Percentiles rank a stretch among this genome's conserved stretches.
Evolutionary conservation across 2,797 vertebrate genomes (phyloP).

Genomic region (Schizopygopsis pylzovi): DNA sequence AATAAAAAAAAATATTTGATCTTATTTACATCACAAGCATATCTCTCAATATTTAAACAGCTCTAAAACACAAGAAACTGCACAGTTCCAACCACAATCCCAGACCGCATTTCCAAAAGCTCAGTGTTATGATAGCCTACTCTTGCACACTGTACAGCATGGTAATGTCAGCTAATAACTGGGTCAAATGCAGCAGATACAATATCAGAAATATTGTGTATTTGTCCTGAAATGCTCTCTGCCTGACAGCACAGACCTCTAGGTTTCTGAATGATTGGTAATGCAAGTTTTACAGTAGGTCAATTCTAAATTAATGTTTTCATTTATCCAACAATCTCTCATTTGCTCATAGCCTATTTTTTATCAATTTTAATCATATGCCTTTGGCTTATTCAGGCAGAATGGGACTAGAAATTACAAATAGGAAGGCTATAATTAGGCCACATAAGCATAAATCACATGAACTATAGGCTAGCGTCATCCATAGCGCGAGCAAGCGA

Average conservation of each 20-base stretch:
- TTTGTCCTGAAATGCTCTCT: conserved; percentile 70
- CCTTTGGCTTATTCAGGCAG: not conserved
- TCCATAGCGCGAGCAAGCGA: not conserved
- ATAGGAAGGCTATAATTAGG: conserved; percentile 28
- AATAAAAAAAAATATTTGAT: not conserved
- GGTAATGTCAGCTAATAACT: conserved; percentile 37
- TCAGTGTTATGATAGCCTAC: not conserved
- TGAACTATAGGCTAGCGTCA: not conserved
- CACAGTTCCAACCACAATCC: not conserved
- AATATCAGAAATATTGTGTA: conserved; percentile 43
- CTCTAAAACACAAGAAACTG: not conserved
- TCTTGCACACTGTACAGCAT: not conserved
- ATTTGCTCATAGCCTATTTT: conserved; percentile 13
- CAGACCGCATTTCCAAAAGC: not conserved
- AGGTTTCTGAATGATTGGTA: conserved; percentile 32
- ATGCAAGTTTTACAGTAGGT: conserved; percentile 17
- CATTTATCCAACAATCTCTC: not conserved
- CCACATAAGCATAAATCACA: conserved; percentile 31
- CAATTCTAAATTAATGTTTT: conserved; percentile 26
- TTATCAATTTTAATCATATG: not conserved
- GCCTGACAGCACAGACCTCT: conserved; percentile 51
- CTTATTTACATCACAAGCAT: not conserved
- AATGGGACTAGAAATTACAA: conserved; percentile 1
- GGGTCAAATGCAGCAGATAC: conserved; percentile 20
- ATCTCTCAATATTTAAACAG: not conserved